These are phyloP conservation scores for Phycodurus eques DNA, from an alignment of 2,113 vertebrate genomes.

Conservation along the genomic window DNA sequence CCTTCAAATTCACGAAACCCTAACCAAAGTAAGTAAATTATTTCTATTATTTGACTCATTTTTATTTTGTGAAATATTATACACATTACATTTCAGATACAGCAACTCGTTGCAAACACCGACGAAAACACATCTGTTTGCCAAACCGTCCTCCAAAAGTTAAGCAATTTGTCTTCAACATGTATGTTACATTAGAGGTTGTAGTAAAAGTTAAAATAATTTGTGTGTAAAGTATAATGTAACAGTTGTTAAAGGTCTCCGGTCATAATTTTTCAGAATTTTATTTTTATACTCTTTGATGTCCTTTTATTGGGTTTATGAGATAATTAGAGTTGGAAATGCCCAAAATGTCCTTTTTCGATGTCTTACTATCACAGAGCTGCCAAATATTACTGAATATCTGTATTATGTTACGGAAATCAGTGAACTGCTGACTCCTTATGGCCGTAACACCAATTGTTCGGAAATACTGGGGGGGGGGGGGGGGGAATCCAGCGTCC, in stretches of 20 bases:
- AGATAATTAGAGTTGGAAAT: too few species aligned
- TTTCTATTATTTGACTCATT: not conserved
- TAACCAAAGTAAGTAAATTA: constrained; percentile 79
- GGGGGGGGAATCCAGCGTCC: too few species aligned
- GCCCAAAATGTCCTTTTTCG: too few species aligned
- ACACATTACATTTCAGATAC: constrained; percentile 72
- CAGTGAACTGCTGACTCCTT: too few species aligned
- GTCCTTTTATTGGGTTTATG: too few species aligned
- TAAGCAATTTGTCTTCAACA: constrained; percentile 75
- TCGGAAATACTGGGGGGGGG: too few species aligned
- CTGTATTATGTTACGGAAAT: too few species aligned
- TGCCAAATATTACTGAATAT: too few species aligned
- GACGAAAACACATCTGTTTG: constrained; percentile 73
- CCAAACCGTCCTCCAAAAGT: constrained; percentile 72
- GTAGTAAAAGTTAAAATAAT: not conserved
- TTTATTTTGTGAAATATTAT: not conserved
- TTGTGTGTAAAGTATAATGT: not conserved
- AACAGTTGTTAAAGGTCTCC: not conserved
- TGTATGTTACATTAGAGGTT: constrained; percentile 69
- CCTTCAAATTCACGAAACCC: constrained; percentile 73
- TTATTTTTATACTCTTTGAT: too few species aligned
- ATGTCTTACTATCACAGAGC: too few species aligned
- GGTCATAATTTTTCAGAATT: too few species aligned
- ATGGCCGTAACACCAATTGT: too few species aligned
- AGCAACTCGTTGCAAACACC: constrained; percentile 72